Conservation (phyloP, 1,140 invertebrate species). For the Metopolophium dirhodum region DNA sequence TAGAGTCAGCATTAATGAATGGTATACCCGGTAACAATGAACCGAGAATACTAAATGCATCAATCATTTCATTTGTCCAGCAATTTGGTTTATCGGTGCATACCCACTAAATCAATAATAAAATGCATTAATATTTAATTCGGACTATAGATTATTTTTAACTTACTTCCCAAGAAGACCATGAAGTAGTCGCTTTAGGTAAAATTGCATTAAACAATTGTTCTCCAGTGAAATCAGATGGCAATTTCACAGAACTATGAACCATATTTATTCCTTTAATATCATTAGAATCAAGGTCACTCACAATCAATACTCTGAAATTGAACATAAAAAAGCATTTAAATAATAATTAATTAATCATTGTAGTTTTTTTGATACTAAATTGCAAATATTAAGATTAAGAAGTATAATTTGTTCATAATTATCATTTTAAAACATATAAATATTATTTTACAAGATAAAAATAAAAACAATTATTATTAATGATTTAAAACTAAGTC, state of each 20-base stretch:
- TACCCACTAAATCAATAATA: constrained; percentile 31
- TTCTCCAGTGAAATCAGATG: constrained; percentile 53
- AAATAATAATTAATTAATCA: not conserved
- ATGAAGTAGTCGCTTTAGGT: not conserved
- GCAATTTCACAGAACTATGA: constrained; percentile 27
- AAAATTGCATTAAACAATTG: constrained; percentile 29
- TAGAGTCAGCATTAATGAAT: constrained; percentile 34
- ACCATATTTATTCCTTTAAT: constrained; percentile 19
- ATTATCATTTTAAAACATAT: not conserved
- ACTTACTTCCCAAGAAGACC: constrained; percentile 53
- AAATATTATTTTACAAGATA: not conserved
- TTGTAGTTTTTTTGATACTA: not conserved
- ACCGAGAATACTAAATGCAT: constrained; percentile 51
- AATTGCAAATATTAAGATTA: not conserved
- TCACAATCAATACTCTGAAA: constrained; percentile 53
- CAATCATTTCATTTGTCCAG: constrained; percentile 26
- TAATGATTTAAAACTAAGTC: not conserved
- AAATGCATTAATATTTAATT: not conserved
- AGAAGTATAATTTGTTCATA: not conserved
- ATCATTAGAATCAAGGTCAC: constrained; percentile 38
- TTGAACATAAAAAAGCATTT: not conserved
- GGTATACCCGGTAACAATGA: constrained; percentile 34
- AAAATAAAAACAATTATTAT: not conserved
- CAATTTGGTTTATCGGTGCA: constrained; percentile 27
- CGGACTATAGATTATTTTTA: not conserved